These are phyloP conservation scores for Trachelus troglodyta DNA, from an alignment of 2,888 invertebrate genomes.

Conservation along the genomic window DNA sequence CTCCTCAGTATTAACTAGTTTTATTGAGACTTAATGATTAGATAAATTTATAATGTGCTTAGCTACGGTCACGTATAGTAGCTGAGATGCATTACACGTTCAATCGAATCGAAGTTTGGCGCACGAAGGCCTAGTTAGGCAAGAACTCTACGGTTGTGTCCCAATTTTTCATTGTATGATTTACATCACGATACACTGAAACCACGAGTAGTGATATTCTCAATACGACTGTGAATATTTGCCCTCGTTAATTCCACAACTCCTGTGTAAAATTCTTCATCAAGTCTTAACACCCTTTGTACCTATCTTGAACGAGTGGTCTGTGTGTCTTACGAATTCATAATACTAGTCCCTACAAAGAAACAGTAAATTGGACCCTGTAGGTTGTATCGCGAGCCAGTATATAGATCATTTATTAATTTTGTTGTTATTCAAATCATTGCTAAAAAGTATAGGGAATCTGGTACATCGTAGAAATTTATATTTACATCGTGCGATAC, in stretches of 20 bases:
- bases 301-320: background rate
- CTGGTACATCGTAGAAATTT: background rate
- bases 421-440: background rate
- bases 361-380: background rate
- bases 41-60: slow-evolving; percentile 31
- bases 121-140: slow-evolving; percentile 6
- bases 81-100: slow-evolving; percentile 5
- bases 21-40: slow-evolving; percentile 34
- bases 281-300: background rate
- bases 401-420: background rate
- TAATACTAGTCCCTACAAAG: background rate
- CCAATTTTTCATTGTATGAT: background rate
- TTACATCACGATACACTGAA: background rate
- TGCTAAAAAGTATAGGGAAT: background rate
- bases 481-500: background rate
- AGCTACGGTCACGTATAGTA: slow-evolving; percentile 24
- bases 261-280: background rate
- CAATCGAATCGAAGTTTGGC: slow-evolving; percentile 4
- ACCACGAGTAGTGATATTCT: background rate
- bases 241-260: background rate
- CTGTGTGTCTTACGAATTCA: background rate
- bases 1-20: slow-evolving; percentile 39
- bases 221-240: background rate
- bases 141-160: background rate
- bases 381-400: background rate